Conservation (phyloP, 2,797 vertebrate genomes). For the Hylomyscus alleni region DNA sequence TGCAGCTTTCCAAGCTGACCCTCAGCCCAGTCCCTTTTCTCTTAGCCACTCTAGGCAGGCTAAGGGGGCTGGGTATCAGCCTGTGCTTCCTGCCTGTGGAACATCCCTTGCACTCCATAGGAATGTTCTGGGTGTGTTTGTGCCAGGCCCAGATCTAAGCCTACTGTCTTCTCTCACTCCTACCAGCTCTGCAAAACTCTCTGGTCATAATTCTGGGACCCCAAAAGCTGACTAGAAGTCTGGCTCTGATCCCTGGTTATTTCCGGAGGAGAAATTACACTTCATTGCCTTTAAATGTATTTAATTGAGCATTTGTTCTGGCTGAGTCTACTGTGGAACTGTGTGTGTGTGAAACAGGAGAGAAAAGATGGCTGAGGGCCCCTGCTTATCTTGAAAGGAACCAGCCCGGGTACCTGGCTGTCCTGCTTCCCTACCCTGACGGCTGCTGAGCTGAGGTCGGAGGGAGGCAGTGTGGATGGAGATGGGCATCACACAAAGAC, state of each 20-base stretch:
- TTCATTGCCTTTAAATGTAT: conserved; percentile 50
- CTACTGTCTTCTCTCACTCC: not conserved
- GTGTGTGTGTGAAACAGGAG: not conserved
- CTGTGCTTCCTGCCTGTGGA: not conserved
- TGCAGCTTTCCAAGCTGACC: not conserved
- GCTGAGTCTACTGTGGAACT: not conserved
- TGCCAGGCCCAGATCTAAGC: not conserved
- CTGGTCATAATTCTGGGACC: conserved; percentile 4
- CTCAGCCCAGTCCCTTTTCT: not conserved
- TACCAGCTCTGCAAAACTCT: not conserved
- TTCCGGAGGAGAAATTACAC: conserved; percentile 62
- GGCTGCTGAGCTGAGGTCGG: not conserved
- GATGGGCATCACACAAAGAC: not conserved
- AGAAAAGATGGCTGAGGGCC: not conserved
- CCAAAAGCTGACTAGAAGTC: not conserved
- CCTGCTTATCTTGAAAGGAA: not conserved
- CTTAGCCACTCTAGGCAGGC: not conserved
- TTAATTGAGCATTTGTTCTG: conserved; percentile 43
- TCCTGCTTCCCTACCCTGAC: not conserved
- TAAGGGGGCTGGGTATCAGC: not conserved
- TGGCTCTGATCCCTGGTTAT: not conserved
- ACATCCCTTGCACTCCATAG: not conserved
- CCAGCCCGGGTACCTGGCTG: not conserved
- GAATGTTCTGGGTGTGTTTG: not conserved
- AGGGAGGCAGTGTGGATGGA: not conserved